Evolutionary conservation across 2,888 invertebrate species (phyloP).

Genomic region (Parascotia fuliginaria): DNA sequence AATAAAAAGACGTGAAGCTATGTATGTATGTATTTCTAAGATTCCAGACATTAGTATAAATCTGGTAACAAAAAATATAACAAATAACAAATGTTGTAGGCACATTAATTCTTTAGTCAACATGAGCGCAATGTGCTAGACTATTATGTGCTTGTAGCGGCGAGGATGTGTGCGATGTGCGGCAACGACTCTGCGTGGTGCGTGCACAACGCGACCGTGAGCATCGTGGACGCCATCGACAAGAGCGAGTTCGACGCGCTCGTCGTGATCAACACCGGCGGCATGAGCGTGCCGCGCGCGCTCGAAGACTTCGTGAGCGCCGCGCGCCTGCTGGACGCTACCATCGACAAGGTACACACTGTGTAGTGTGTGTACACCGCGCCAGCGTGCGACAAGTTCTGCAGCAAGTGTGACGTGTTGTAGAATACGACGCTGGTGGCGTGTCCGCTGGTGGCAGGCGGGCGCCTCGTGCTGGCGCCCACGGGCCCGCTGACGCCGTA

Average conservation of each 20-base stretch:
- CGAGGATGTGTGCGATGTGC: no score
- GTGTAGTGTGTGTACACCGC: no score
- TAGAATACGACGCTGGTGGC: neutral
- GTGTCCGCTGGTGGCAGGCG: neutral
- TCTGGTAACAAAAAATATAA: no score
- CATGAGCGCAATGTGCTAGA: no score
- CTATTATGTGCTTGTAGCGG: no score
- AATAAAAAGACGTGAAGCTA: no score
- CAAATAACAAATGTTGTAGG: no score
- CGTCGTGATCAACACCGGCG: conserved; percentile 71
- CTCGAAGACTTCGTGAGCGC: neutral
- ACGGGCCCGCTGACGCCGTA: conserved; percentile 88
- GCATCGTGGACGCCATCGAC: neutral
- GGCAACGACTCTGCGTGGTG: neutral
- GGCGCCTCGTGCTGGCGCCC: conserved; percentile 88
- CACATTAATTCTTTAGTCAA: no score
- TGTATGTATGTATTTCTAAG: no score
- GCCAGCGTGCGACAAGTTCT: no score
- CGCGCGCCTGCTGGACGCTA: neutral
- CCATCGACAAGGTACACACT: neutral
- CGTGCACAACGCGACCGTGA: neutral
- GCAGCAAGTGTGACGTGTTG: no score
- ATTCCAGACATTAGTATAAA: no score
- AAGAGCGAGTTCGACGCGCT: conserved; percentile 36
- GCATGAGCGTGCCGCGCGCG: neutral